phyloP scores from a whole-genome alignment of 1,140 invertebrate species.

The Drosophila bocki region DNA sequence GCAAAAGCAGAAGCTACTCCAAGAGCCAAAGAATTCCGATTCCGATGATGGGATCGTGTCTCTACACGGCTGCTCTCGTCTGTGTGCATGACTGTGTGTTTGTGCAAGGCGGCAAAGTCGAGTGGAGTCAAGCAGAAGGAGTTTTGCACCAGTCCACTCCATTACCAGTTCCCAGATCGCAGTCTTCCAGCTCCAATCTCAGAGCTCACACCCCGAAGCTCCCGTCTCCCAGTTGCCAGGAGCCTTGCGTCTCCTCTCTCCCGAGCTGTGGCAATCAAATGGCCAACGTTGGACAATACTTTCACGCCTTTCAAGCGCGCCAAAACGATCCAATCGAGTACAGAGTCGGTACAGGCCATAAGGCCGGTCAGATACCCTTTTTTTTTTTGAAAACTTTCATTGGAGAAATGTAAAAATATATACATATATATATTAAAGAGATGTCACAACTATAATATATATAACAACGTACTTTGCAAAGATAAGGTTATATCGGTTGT shows the following conservation, averaged over 20 bases:
- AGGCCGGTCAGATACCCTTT: slow-evolving; percentile 31
- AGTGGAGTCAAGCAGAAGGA: slow-evolving; percentile 32
- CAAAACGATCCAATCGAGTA: slow-evolving; percentile 59
- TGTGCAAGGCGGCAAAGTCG: slow-evolving; percentile 37
- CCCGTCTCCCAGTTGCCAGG: slow-evolving; percentile 8
- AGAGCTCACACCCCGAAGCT: neutral
- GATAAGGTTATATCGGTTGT: neutral
- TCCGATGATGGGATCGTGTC: slow-evolving; percentile 66
- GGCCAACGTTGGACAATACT: slow-evolving; percentile 71
- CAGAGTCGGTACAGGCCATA: slow-evolving; percentile 4
- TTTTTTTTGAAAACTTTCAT: neutral
- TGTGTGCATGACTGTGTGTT: slow-evolving; percentile 26
- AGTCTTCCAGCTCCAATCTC: neutral
- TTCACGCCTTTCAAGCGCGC: slow-evolving; percentile 79
- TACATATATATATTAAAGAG: neutral
- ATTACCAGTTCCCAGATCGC: slow-evolving; percentile 50
- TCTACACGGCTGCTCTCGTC: slow-evolving; percentile 21
- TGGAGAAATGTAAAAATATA: neutral
- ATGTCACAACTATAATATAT: neutral
- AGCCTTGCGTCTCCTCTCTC: slow-evolving; percentile 16
- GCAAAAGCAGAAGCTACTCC: slow-evolving; percentile 56
- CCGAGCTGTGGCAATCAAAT: slow-evolving; percentile 40
- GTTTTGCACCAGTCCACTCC: slow-evolving; percentile 69
- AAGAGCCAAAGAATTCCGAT: slow-evolving; percentile 68
- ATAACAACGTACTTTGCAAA: too few relatives aligned